A percentile compares a stretch with the other conserved stretches of the same genome.
phyloP scores from a whole-genome alignment of 1,140 invertebrate genomes.

The Oscheius sp. region DNA sequence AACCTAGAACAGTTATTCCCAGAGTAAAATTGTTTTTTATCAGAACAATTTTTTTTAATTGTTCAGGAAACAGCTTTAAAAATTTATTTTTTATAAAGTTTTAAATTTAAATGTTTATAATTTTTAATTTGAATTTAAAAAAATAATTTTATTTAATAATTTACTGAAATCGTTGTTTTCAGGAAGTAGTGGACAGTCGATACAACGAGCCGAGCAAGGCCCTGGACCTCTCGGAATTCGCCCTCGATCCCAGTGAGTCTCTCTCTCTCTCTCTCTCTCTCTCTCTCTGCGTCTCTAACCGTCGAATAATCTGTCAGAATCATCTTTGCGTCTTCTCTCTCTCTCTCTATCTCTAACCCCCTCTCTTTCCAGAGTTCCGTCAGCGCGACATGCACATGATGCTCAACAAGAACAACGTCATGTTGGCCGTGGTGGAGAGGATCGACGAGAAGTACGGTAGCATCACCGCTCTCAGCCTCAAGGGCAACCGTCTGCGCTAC shows the following conservation, averaged over 20 bases:
- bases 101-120: too few relatives aligned
- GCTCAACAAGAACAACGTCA: conserved; percentile 5
- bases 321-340: too few relatives aligned
- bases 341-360: background rate
- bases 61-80: too few relatives aligned
- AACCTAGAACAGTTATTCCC: too few relatives aligned
- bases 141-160: too few relatives aligned
- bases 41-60: too few relatives aligned
- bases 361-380: background rate
- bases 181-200: conserved; percentile 8
- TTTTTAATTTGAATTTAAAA: too few relatives aligned
- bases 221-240: background rate
- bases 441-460: conserved; percentile 13
- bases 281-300: background rate
- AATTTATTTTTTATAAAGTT: background rate
- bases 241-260: background rate
- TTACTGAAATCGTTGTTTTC: background rate
- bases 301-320: background rate
- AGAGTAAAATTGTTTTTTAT: too few relatives aligned
- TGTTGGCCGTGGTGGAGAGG: background rate
- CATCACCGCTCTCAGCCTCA: conserved; percentile 5
- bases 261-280: background rate
- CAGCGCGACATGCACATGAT: background rate
- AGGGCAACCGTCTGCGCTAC: conserved; percentile 2
- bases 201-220: background rate